Evolutionary conservation across 2,113 vertebrate species (phyloP).

Genomic region (Anoura caudifer): DNA sequence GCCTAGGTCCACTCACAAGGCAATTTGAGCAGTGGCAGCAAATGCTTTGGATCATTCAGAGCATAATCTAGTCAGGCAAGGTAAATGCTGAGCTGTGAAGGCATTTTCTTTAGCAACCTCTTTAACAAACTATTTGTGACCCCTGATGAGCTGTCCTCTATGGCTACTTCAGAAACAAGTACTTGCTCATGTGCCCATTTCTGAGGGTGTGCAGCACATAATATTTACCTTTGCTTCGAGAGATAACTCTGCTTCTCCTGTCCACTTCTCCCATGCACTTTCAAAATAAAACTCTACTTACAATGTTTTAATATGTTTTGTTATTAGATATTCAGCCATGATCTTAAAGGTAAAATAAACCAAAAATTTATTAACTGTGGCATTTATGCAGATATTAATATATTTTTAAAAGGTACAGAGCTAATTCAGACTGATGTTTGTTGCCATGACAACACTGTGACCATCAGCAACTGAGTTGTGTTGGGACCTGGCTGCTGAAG

Average conservation of each 20-base stretch:
- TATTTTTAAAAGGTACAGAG: neutral
- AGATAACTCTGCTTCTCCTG: neutral
- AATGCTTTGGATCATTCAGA: neutral
- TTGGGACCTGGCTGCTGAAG: constrained; percentile 3
- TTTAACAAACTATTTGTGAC: neutral
- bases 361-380: neutral
- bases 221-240: neutral
- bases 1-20: neutral
- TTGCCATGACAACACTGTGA: constrained; percentile 55
- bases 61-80: neutral
- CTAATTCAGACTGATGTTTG: constrained; percentile 57
- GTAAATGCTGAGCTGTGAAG: neutral
- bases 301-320: neutral
- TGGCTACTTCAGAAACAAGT: neutral
- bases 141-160: neutral
- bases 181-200: neutral
- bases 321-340: neutral
- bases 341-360: neutral
- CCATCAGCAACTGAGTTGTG: neutral
- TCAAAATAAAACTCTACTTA: neutral
- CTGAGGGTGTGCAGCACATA: neutral
- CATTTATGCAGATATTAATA: neutral
- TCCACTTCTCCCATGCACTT: neutral
- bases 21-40: neutral
- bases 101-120: neutral